phyloP scores from a whole-genome alignment of 2,797 vertebrate species.

The Falco peregrinus region DNA sequence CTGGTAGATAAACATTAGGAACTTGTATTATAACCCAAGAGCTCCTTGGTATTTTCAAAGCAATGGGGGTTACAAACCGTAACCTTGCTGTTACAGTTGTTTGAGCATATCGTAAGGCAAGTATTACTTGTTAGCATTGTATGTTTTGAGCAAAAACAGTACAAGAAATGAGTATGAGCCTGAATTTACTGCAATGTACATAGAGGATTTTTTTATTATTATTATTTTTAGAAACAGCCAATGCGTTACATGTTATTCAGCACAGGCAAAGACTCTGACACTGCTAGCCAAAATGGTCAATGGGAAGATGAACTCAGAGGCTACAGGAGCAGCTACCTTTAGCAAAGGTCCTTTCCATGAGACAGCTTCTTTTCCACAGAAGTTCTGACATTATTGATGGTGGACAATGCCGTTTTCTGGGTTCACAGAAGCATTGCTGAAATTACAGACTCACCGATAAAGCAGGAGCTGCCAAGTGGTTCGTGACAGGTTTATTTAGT shows the following conservation, averaged over 20 bases:
- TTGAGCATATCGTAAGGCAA: not conserved
- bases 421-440: not conserved
- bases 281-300: not conserved
- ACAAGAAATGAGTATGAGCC: not conserved
- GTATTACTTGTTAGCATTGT: not conserved
- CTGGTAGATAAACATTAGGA: not conserved
- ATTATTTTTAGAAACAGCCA: conserved; percentile 38
- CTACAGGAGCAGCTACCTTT: not conserved
- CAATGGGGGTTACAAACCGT: no score
- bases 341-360: not conserved
- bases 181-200: not conserved
- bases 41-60: not conserved
- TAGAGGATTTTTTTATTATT: not conserved
- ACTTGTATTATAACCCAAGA: not conserved
- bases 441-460: not conserved
- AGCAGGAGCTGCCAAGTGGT: not conserved
- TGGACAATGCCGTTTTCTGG: not conserved
- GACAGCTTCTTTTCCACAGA: not conserved
- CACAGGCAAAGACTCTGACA: not conserved
- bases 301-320: not conserved
- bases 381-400: not conserved
- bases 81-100: not conserved
- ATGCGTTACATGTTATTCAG: not conserved
- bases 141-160: not conserved
- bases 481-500: not conserved